Evolutionary conservation across 2,113 vertebrate genomes (phyloP), one percentile per base, ranked within the genome.

Genomic region (Chloropsis cyanopogon): DNA sequence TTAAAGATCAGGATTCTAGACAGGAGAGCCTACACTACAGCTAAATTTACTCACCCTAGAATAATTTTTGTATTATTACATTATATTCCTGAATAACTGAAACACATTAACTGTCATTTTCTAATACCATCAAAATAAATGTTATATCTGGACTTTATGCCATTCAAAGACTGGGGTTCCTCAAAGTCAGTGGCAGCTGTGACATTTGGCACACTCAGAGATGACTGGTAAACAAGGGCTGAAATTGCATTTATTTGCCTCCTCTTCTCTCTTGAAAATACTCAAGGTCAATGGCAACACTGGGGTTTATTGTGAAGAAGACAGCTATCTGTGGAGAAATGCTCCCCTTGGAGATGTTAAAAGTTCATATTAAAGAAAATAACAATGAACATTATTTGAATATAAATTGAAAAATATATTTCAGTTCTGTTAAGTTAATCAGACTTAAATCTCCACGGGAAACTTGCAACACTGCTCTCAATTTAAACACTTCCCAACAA

Each of bases 361-460:
- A 91, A 94, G 41, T 52, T 28, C 16, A 0, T 37, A 76, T 54
- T 75, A 91, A 87, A 76, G 60, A 94, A 87, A 96, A 79, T 33
- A 92, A 85, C 52, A 77, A 78, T 50, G 41, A 93, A 60, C 33
- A 60, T 89, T 61, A 72, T 86, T 92, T 92, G 64, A 95, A 88
- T 86, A 77, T 63, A 91, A 83, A 91, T 42, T 77, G 46, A 50
- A 94, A 92, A 91, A 86, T 24, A 7, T 66, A 80, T 83, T 92
- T 83, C 56, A 82, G 46, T 72, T 85, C 52, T 59, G 47, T 90
- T 77, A 91, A 79, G 25, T 78, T 91, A 85, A 91, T 93, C 90
- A 87, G 78, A 79, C 66, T 72, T 53, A 87, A 90, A 77, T 56
- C 66, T 90, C 85, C 46, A 44, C 3, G n/a, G 95, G 59, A 73